Percentiles rank a stretch among this genome's conserved stretches.
Conservation (phyloP, 2,888 invertebrate species). For the Mesorhabditis sp. region DNA sequence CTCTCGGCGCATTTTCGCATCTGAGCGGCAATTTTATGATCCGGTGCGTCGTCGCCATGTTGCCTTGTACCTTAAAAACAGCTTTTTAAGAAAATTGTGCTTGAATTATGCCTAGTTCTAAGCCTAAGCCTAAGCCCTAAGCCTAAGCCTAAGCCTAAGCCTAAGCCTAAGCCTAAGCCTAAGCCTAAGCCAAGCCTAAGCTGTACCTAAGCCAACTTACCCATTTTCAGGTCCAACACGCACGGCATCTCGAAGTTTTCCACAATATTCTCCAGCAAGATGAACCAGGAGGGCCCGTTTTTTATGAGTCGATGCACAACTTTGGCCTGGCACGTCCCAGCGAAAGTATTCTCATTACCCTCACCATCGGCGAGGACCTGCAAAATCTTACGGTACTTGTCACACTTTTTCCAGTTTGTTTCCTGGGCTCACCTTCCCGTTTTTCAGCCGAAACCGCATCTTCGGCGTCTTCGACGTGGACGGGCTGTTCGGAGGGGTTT, state of each 20-base stretch:
- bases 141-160: too few species aligned
- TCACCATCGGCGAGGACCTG: conserved; percentile 15
- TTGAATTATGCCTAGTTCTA: too few species aligned
- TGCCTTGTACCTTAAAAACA: conserved; percentile 75
- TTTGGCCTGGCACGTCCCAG: conserved; percentile 35
- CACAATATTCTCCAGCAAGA: conserved; percentile 67
- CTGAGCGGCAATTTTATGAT: conserved; percentile 77
- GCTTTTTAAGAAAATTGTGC: not conserved
- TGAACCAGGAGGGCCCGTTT: conserved; percentile 58
- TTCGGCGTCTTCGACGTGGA: not conserved
- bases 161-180: too few species aligned
- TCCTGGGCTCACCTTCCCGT: not conserved
- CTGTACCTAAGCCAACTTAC: conserved; percentile 9
- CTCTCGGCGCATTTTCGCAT: conserved; percentile 16
- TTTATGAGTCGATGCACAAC: conserved; percentile 47
- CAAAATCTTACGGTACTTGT: not conserved
- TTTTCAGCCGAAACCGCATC: not conserved
- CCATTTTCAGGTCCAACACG: conserved; percentile 81
- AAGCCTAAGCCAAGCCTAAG: too few species aligned
- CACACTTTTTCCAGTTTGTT: conserved; percentile 7
- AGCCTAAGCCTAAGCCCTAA: too few species aligned
- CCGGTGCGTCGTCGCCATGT: conserved; percentile 86
- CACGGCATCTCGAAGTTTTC: conserved; percentile 67
- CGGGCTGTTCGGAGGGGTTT: not conserved
- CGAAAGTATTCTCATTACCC: conserved; percentile 30